A percentile compares a stretch with the other conserved stretches of the same genome.
Evolutionary conservation across 2,113 vertebrate species (phyloP).

Genomic region (Larimichthys polyactis): DNA sequence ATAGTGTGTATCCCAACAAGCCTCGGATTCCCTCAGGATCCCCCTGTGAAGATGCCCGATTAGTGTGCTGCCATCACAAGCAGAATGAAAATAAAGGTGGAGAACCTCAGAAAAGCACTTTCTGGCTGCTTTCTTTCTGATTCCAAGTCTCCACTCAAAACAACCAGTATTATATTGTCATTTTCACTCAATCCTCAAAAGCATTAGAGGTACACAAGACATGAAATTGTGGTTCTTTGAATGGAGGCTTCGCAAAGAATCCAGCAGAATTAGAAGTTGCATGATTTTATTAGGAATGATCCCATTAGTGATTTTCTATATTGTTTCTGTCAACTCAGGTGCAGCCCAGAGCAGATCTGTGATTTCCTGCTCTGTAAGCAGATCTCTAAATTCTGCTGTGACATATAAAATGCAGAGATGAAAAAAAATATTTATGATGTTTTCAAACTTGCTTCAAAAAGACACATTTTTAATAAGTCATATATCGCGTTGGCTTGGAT

Average conservation of each 20-base stretch:
- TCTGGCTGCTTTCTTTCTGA: background rate
- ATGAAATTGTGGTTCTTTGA: conserved; percentile 36
- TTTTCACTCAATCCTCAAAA: conserved; percentile 43
- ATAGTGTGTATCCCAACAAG: conserved; percentile 25
- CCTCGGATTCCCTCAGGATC: conserved; percentile 12
- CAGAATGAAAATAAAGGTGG: conserved; percentile 9
- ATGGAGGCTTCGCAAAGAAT: conserved; percentile 8
- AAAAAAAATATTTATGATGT: background rate
- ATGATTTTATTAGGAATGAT: conserved; percentile 42
- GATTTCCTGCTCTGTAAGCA: background rate
- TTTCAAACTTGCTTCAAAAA: background rate
- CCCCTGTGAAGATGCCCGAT: conserved; percentile 1
- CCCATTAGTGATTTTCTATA: conserved; percentile 21
- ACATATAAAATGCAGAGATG: background rate
- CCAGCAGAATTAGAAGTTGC: conserved; percentile 16
- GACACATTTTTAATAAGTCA: background rate
- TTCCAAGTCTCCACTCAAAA: conserved; percentile 24
- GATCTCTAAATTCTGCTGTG: background rate
- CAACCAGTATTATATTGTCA: conserved; percentile 31
- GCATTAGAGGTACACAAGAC: conserved; percentile 33
- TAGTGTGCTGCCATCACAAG: conserved; percentile 15
- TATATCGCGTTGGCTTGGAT: background rate
- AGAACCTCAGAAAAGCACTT: background rate
- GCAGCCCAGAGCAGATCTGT: conserved; percentile 4
- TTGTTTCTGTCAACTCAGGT: conserved; percentile 1